Evolutionary conservation across 1,140 invertebrate genomes (phyloP).

Genomic region (Scaptomyza pallida): DNA sequence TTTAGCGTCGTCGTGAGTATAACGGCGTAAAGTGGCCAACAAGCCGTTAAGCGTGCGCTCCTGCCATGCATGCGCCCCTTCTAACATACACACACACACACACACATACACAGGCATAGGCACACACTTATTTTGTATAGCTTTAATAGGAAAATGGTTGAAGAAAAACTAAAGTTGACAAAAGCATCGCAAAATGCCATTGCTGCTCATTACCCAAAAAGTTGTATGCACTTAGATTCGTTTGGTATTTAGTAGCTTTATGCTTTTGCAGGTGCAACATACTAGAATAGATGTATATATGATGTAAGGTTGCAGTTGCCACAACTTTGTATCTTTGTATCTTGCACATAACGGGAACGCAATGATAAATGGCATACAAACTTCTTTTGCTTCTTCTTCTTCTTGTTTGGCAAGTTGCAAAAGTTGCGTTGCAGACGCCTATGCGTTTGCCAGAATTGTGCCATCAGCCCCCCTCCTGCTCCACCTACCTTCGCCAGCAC

Average conservation of each 20-base stretch:
- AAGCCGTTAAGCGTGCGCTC: slow-evolving; percentile 67
- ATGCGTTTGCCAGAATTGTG: slow-evolving; percentile 45
- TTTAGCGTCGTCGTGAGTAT: slow-evolving; percentile 43
- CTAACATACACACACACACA: not conserved
- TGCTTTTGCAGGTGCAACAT: slow-evolving; percentile 36
- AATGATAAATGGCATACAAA: slow-evolving; percentile 33
- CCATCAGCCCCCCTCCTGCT: not conserved
- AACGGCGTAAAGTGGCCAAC: slow-evolving; percentile 76
- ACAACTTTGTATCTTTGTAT: slow-evolving; percentile 1
- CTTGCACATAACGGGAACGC: slow-evolving; percentile 8
- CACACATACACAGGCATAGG: not conserved
- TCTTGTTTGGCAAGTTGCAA: slow-evolving; percentile 30
- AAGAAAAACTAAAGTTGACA: slow-evolving; percentile 26
- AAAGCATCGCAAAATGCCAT: slow-evolving; percentile 37
- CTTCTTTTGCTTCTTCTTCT: slow-evolving; percentile 7
- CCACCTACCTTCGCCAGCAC: not conserved
- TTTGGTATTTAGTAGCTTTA: no score
- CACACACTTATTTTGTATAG: slow-evolving; percentile 17
- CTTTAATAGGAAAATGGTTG: slow-evolving; percentile 27
- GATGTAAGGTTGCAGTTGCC: slow-evolving; percentile 27
- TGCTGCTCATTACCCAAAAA: slow-evolving; percentile 44
- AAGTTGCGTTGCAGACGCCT: slow-evolving; percentile 47
- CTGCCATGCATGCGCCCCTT: slow-evolving; percentile 31
- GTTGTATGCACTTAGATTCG: slow-evolving; percentile 1
- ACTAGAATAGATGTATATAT: no score